These are phyloP conservation scores for Coryphaenoides rupestris DNA, from an alignment of 2,113 vertebrate species.

Conservation along the genomic window DNA sequence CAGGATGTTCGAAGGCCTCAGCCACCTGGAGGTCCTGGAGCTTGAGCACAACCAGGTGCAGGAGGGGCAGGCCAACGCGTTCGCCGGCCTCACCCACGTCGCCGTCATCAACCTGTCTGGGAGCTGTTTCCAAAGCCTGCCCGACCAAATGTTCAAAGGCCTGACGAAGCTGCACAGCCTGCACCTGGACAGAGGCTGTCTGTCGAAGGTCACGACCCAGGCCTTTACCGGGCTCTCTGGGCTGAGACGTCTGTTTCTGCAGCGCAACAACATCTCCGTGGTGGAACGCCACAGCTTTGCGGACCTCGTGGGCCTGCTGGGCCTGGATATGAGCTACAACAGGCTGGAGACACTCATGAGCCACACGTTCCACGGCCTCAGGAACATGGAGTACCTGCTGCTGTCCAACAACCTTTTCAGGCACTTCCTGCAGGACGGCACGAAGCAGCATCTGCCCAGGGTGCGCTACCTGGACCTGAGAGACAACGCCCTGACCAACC, in stretches of 20 bases:
- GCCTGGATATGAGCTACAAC: constrained; percentile 88
- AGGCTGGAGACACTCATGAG: constrained; percentile 73
- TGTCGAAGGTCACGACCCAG: constrained; percentile 73
- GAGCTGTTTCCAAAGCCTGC: constrained; percentile 82
- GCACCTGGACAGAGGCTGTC: constrained; percentile 87
- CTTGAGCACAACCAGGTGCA: constrained; percentile 89
- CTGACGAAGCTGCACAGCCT: constrained; percentile 88
- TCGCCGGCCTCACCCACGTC: constrained; percentile 80
- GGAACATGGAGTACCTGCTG: constrained; percentile 87
- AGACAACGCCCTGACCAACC: constrained; percentile 77
- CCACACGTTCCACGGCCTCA: constrained; percentile 78
- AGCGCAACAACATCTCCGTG: constrained; percentile 77
- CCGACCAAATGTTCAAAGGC: constrained; percentile 82
- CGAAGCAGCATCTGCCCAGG: constrained; percentile 70
- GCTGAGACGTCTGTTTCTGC: constrained; percentile 87
- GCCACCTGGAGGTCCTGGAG: constrained; percentile 85
- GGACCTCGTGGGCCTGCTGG: constrained; percentile 79
- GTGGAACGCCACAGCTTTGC: constrained; percentile 83
- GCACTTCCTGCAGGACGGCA: constrained; percentile 62
- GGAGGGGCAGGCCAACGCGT: constrained; percentile 77
- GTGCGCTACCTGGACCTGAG: constrained; percentile 83
- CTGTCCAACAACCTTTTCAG: constrained; percentile 82
- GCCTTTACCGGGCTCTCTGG: constrained; percentile 81
- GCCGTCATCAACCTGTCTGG: constrained; percentile 90
- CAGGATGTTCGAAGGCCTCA: constrained; percentile 84